phyloP scores from a whole-genome alignment of 2,113 vertebrate species.

The Pterophyllum scalare region DNA sequence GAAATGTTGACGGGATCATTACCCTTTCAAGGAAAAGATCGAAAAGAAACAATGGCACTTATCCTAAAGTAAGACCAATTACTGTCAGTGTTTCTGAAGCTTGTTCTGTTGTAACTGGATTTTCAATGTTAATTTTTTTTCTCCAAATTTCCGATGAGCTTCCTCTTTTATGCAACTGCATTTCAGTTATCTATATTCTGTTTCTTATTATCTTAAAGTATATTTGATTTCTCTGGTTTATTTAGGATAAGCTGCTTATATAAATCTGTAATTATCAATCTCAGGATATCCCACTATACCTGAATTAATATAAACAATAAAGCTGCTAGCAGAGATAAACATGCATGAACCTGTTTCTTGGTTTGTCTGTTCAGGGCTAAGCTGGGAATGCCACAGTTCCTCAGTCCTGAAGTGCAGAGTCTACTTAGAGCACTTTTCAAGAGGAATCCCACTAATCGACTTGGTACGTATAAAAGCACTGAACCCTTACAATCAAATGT shows the following conservation, averaged over 20 bases:
- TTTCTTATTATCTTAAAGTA: not conserved
- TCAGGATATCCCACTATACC: not conserved
- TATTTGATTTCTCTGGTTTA: not conserved
- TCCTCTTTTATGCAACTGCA: not conserved
- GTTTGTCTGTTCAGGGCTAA: conserved; percentile 78
- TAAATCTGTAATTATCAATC: not conserved
- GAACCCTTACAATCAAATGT: not conserved
- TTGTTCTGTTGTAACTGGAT: not conserved
- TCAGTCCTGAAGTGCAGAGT: conserved; percentile 86
- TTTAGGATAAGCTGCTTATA: not conserved
- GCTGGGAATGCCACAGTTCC: conserved; percentile 86
- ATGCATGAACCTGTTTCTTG: not conserved
- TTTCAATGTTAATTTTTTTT: not conserved
- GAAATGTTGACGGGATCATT: conserved; percentile 98
- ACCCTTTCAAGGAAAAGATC: conserved; percentile 97
- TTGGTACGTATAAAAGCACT: conserved; percentile 70
- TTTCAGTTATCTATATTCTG: not conserved
- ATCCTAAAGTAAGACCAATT: conserved; percentile 93
- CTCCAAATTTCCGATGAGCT: not conserved
- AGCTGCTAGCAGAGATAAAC: not conserved
- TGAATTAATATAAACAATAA: not conserved
- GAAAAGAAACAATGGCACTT: conserved; percentile 98
- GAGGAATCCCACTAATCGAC: conserved; percentile 84
- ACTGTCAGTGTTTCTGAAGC: not conserved
- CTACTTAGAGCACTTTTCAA: conserved; percentile 86